phyloP scores from a whole-genome alignment of 2,113 vertebrate species.

The Monopterus albus region DNA sequence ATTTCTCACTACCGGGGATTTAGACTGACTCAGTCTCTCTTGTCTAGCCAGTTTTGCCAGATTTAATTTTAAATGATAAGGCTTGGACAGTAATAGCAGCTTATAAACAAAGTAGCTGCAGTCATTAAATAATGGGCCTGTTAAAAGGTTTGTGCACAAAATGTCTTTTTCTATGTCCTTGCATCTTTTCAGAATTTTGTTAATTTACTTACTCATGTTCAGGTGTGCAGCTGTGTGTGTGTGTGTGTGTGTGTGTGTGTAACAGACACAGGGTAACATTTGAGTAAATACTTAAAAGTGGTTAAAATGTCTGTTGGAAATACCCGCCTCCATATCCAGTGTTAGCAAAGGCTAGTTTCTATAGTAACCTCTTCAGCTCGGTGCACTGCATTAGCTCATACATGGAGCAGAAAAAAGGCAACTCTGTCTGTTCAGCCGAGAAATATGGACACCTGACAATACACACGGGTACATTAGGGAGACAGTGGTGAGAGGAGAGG shows the following conservation, averaged over 20 bases:
- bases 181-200: conserved; percentile 37
- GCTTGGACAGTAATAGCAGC: conserved; percentile 61
- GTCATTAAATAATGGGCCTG: conserved; percentile 64
- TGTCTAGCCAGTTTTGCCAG: conserved; percentile 68
- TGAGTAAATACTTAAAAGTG: conserved; percentile 18
- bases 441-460: conserved; percentile 65
- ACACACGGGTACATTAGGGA: conserved; percentile 38
- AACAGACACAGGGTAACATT: not conserved
- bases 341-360: conserved; percentile 74
- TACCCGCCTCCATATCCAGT: conserved; percentile 20
- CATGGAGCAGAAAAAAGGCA: conserved; percentile 66
- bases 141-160: conserved; percentile 46
- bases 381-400: conserved; percentile 73
- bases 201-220: conserved; percentile 22
- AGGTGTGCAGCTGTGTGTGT: not conserved
- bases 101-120: conserved; percentile 56
- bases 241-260: not conserved
- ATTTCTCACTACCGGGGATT: conserved; percentile 60
- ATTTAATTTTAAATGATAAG: conserved; percentile 76
- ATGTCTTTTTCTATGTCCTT: conserved; percentile 36
- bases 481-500: not conserved
- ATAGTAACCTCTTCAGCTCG: conserved; percentile 79
- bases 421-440: conserved; percentile 60
- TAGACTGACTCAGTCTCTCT: conserved; percentile 72
- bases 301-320: conserved; percentile 21